Conservation (phyloP, 2,797 vertebrate species). For the Spea hammondii region DNA sequence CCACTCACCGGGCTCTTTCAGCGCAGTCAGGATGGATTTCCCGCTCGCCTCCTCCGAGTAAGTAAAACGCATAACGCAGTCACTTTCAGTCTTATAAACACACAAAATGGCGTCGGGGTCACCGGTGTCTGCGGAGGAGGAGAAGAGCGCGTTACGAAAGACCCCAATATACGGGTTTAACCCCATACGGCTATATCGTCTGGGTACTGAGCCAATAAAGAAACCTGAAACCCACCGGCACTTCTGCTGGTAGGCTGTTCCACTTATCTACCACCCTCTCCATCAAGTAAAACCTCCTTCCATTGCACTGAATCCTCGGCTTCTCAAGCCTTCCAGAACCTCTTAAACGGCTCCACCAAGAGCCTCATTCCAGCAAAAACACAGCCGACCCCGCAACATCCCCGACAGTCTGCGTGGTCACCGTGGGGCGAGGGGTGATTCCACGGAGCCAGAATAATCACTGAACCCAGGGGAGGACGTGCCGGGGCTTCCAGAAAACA, state of each 20-base stretch:
- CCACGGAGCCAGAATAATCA: slow-evolving; percentile 2
- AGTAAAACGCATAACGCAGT: slow-evolving; percentile 96
- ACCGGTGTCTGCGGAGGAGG: slow-evolving; percentile 72
- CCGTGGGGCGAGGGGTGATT: not conserved
- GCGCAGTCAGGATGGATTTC: slow-evolving; percentile 84
- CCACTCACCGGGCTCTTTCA: slow-evolving; percentile 84
- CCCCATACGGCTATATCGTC: no score
- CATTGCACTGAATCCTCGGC: not conserved
- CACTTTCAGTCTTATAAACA: slow-evolving; percentile 85
- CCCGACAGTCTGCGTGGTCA: not conserved
- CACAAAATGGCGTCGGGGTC: slow-evolving; percentile 80
- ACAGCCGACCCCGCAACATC: not conserved
- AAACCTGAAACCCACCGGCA: no score
- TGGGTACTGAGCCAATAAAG: no score
- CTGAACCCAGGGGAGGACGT: slow-evolving; percentile 22
- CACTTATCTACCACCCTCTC: no score
- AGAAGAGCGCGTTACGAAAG: not conserved
- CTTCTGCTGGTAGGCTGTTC: no score
- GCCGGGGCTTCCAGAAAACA: slow-evolving; percentile 67
- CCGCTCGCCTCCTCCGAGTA: slow-evolving; percentile 87
- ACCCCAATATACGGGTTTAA: no score
- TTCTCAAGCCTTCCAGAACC: not conserved
- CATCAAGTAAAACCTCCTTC: no score
- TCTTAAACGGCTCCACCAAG: no score
- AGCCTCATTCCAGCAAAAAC: not conserved